These are phyloP conservation scores for Zosterops pallidus DNA, from an alignment of 2,113 vertebrate genomes.

Conservation along the genomic window DNA sequence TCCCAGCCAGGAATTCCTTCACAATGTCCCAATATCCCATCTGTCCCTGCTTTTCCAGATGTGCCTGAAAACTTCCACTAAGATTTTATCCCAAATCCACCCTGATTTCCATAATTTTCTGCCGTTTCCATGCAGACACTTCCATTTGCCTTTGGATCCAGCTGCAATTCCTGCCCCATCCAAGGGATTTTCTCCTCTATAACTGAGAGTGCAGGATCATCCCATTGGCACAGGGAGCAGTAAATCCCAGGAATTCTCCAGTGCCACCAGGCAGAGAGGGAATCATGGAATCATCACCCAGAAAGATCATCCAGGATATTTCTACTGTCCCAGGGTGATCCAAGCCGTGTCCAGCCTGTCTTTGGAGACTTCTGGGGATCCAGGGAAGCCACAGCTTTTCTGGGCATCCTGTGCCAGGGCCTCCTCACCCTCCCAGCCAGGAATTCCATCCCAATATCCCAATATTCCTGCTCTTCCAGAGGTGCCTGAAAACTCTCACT, in stretches of 20 bases:
- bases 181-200: background rate
- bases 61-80: background rate
- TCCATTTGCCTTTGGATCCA: background rate
- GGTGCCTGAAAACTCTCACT: rapidly evolving
- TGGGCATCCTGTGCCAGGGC: background rate
- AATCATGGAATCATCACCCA: background rate
- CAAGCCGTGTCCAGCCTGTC: background rate
- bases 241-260: background rate
- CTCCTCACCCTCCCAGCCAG: background rate
- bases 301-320: background rate
- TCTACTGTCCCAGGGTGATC: rapidly evolving
- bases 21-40: background rate
- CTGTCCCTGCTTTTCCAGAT: background rate
- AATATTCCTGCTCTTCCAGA: background rate
- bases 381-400: background rate
- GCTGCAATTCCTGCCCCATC: background rate
- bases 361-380: background rate
- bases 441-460: background rate
- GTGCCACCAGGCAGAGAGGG: background rate
- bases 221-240: background rate
- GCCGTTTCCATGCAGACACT: background rate
- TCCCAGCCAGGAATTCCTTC: background rate
- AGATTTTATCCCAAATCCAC: too few species aligned
- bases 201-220: background rate
- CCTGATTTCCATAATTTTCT: background rate